A percentile compares a stretch with the other conserved stretches of the same genome.
Conservation (phyloP, 2,888 invertebrate species). For the Pristionchus arcanus region DNA sequence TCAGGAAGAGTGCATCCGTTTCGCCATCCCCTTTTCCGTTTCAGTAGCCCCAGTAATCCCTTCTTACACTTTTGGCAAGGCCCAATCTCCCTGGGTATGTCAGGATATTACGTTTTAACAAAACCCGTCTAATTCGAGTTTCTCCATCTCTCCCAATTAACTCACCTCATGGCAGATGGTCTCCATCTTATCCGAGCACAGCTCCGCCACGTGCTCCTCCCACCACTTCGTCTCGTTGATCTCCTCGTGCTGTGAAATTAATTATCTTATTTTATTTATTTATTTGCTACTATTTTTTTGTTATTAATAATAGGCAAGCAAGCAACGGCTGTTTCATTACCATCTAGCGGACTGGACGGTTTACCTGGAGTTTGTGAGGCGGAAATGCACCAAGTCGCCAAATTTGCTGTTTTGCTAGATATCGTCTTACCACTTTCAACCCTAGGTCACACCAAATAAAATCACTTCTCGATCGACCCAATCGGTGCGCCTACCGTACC, state of each 20-base stretch:
- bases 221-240: slow-evolving; percentile 84
- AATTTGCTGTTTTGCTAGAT: too few species aligned
- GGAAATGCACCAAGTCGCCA: too few species aligned
- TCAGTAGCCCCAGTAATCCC: background rate
- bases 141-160: too few species aligned
- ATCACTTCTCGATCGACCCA: too few species aligned
- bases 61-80: background rate
- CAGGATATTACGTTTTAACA: too few species aligned
- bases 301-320: too few species aligned
- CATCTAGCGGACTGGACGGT: too few species aligned
- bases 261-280: background rate
- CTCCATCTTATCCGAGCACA: slow-evolving; percentile 94
- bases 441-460: too few species aligned
- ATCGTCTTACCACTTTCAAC: too few species aligned
- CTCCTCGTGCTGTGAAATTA: slow-evolving; percentile 40
- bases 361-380: too few species aligned
- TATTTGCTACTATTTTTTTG: background rate
- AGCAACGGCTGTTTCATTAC: too few species aligned
- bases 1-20: background rate
- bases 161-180: slow-evolving; percentile 77
- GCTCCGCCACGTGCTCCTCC: slow-evolving; percentile 97
- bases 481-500: background rate
- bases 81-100: background rate
- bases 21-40: background rate
- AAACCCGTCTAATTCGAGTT: too few species aligned